Conservation (phyloP, 2,888 invertebrate species). For the Boloria euphrosyne region DNA sequence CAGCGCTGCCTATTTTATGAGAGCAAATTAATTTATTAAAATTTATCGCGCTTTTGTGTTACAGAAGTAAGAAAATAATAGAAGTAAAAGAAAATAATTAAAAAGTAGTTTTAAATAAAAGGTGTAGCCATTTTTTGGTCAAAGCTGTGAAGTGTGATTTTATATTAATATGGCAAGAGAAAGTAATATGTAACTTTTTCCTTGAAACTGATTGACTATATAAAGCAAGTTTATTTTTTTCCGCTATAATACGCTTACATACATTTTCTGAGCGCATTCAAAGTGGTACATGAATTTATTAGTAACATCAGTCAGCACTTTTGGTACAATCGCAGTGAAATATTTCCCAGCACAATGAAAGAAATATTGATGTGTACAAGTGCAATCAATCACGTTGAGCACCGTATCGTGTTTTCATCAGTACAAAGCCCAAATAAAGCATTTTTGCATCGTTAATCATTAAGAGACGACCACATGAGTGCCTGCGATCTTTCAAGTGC, state of each 20-base stretch:
- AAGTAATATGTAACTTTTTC: too few species aligned
- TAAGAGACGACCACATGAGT: conserved; percentile 31
- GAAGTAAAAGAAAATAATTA: too few species aligned
- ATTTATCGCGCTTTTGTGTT: not conserved
- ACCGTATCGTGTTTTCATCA: conserved; percentile 52
- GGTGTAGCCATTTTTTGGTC: too few species aligned
- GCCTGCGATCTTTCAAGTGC: conserved; percentile 42
- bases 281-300: conserved; percentile 49
- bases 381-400: conserved; percentile 47
- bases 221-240: not conserved
- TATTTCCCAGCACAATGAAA: conserved; percentile 62
- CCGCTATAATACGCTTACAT: not conserved
- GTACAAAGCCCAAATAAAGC: conserved; percentile 43
- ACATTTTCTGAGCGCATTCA: conserved; percentile 8
- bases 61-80: too few species aligned
- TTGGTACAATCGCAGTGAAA: conserved; percentile 48
- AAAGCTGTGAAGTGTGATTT: too few species aligned
- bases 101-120: too few species aligned
- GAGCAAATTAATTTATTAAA: conserved; percentile 21
- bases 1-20: conserved; percentile 34
- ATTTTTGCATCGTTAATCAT: conserved; percentile 47
- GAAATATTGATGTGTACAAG: conserved; percentile 59
- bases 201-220: too few species aligned
- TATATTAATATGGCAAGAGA: not conserved
- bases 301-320: conserved; percentile 54